Base-by-base conservation (phyloP, 1,140 invertebrate genomes). In the Chelonus insularis region DNA sequence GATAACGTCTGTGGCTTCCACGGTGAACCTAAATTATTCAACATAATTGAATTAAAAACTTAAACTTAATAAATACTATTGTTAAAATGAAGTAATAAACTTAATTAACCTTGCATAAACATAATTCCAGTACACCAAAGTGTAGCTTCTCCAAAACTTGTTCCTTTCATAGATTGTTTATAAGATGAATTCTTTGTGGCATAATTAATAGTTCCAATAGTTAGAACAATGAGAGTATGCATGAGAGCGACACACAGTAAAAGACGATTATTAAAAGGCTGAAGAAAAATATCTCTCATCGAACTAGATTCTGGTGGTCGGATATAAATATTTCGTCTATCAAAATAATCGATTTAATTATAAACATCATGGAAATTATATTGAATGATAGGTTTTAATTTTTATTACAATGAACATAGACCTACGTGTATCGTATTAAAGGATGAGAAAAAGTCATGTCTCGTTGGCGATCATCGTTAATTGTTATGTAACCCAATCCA, bases 81-180 rank as follows among this genome's bases (percentile, higher is more conserved):
- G n/a, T n/a, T n/a, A n/a, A n/a, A n/a, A n/a, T n/a, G n/a, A n/a
- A n/a, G n/a, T n/a, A n/a, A n/a, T n/a, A n/a, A n/a, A n/a, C n/a
- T n/a, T n/a, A n/a, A n/a, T n/a, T n/a, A n/a, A 86, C 85, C 85
- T 84, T 87, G 86, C 77, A 86, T 86, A 68, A 85, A 87, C 66
- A 87, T 80, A 45, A 87, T 85, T 45, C 84, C 84, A 37, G 84
- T 80, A 6, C 85, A 85, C 84, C 85, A 87, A 48, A 87, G 67
- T 0, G 84, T 68, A 1, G 84, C 83, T 54, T 87, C 85, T 0
- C 81, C 81, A 18, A 81, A 79, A 8, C 79, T 83, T 63, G 81
- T 66, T 18, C 72, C 76, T 20, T 56, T 55, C 14, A 71, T 67
- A 1, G 69, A 68, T n/a, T n/a, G n/a, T 65, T 25, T 72, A 55